Base-by-base conservation (phyloP, 2,113 vertebrate species). In the Pardalotus punctatus region DNA sequence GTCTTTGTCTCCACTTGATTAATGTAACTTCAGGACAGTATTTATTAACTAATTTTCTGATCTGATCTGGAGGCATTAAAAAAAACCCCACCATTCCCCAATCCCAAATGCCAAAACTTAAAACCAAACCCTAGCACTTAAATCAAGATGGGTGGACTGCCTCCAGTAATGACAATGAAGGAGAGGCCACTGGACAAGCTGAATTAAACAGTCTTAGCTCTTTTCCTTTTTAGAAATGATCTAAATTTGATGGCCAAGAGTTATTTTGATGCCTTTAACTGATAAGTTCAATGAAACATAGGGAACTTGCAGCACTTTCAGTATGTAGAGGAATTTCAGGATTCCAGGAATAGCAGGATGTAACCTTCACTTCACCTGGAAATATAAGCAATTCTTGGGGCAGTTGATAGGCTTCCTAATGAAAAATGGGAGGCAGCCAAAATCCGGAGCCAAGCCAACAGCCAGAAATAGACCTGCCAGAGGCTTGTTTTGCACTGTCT, bases 281-380 rank as follows among this genome's bases (percentile, higher is more conserved):
- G 96, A 81, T 96, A 91, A 91, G 74, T 88, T 90, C 93, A 95
- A 88, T 78, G 96, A 94, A 96, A 90, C 79, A 65, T 27, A 48
- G 31, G 78, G 93, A 23, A 14, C 50, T 90, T 2, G 3, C 14
- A 65, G 69, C 10, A 4, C 4, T 17, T 93, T 90, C 62, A 48
- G 22, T 28, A 38, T 58, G 38, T 25, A 57, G 35, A 61, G 48
- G 67, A 83, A 86, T 94, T 92, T 96, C 65, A 73, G 53, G 53
- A 67, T 95, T 97, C 96, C 95, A 95, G 96, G 94, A 95, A 90
- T 0, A 4, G 74, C 86, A 95, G 98, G 97, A 98, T 98, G 93
- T 98, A 96, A 95, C 97, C 97, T 94, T 48, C 1, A 3, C 74
- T 96, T 98, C 98, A 98, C 98, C 98, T 97, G 98, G 98, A 98